phyloP scores from a whole-genome alignment of 1,140 invertebrate genomes.

The Pseudomyrmex cubaensis region DNA sequence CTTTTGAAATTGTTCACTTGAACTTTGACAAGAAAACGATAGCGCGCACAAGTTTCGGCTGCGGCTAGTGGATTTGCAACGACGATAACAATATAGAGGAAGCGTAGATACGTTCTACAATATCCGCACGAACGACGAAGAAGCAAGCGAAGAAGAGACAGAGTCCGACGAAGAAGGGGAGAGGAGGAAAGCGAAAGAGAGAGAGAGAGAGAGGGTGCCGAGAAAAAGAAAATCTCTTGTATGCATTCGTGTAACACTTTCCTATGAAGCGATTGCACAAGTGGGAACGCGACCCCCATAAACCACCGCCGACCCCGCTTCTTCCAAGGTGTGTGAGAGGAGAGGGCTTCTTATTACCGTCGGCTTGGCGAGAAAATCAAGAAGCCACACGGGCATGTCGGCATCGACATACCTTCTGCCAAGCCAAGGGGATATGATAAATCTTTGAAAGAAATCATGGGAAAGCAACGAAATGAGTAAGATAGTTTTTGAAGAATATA shows the following conservation, averaged over 20 bases:
- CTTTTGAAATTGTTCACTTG: constrained; percentile 4
- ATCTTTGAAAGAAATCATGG: constrained; percentile 51
- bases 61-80: constrained; percentile 41
- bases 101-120: constrained; percentile 37
- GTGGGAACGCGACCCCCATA: constrained; percentile 74
- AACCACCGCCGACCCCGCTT: constrained; percentile 72
- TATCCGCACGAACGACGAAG: constrained; percentile 29
- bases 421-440: constrained; percentile 50
- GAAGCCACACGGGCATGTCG: constrained; percentile 58
- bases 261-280: constrained; percentile 69
- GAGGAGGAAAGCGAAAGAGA: constrained; percentile 28
- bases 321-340: constrained; percentile 62
- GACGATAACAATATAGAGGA: constrained; percentile 51
- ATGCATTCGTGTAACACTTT: constrained; percentile 72
- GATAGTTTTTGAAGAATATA: constrained; percentile 8
- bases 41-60: constrained; percentile 24
- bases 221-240: constrained; percentile 58
- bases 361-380: constrained; percentile 63
- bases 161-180: background rate
- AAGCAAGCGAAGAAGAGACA: constrained; percentile 21
- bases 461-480: constrained; percentile 7
- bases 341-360: constrained; percentile 64
- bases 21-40: constrained; percentile 42
- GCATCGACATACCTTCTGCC: constrained; percentile 52
- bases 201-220: constrained; percentile 5